Conservation (phyloP, 2,888 invertebrate genomes). For the Loripinus fragilis region DNA sequence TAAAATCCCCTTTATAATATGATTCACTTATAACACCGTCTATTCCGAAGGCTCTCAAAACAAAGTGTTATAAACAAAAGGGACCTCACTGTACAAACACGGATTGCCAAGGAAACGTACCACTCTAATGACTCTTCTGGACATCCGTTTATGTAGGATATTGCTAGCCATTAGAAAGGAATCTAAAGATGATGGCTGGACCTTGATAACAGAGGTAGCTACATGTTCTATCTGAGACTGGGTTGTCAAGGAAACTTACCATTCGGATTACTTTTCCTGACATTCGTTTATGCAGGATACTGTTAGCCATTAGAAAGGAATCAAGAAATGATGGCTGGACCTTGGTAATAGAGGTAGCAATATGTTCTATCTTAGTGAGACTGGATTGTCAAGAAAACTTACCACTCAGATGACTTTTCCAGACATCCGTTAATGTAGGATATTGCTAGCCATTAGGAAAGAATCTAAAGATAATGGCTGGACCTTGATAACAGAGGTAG, state of each 20-base stretch:
- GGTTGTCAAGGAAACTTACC: too few species aligned
- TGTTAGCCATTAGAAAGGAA: conserved; percentile 54
- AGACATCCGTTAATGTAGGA: too few species aligned
- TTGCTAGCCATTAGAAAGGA: conserved; percentile 56
- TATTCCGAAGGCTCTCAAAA: too few species aligned
- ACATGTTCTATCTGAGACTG: conserved; percentile 67
- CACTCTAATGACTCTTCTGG: conserved; percentile 74
- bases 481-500: conserved; percentile 66
- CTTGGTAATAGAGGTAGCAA: conserved; percentile 65
- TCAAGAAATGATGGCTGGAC: conserved; percentile 50
- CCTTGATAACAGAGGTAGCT: conserved; percentile 65
- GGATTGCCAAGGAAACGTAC: too few species aligned
- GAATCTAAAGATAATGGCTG: conserved; percentile 43
- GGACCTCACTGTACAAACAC: too few species aligned
- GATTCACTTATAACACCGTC: too few species aligned
- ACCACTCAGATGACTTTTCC: too few species aligned
- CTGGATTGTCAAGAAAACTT: too few species aligned
- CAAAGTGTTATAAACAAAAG: too few species aligned
- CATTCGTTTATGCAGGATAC: conserved; percentile 68
- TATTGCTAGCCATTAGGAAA: conserved; percentile 56
- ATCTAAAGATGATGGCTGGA: conserved; percentile 49
- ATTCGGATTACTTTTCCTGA: conserved; percentile 76
- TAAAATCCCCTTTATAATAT: too few species aligned
- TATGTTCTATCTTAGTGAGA: conserved; percentile 66
- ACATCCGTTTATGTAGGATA: conserved; percentile 69